Base-by-base conservation (phyloP, 1,140 invertebrate genomes). In the Hyles vespertilio region DNA sequence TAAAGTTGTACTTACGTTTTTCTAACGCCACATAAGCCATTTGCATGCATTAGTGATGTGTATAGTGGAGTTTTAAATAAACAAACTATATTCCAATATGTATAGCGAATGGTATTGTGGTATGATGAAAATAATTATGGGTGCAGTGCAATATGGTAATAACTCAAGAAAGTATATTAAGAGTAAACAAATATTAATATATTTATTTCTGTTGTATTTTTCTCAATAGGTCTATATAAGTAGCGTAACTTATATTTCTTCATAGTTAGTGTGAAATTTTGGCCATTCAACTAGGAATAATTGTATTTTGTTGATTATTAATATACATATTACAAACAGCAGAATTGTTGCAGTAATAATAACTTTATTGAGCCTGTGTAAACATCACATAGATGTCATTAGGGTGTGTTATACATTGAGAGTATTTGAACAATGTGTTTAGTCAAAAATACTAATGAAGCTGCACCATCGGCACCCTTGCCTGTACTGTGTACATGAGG, bases 91-190 rank as follows among this genome's bases (percentile, higher is more conserved):
- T 56, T 55, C 51, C 55, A 59, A 63, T 56, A 51, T 70, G 59
- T 74, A 59, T 56, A 70, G 59, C 51, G 63, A 67, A 74, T 72
- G 68, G 63, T 81, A 68, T 68, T 62, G 58, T 71, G 63, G 67
- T 54, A 8, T 40, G 2, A 40, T 40, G 49, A 65, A 51, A 49
- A 52, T 59, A 69, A 65, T 53, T 74, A 74, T 77, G 75, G 78
- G 81, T 83, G 77, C 77, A 74, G 77, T 84, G 80, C 79, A 80
- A 83, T 74, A 77, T 79, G 63, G 59, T 72, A 73, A 69, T 69
- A 67, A 64, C 32, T 51, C n/a, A 51, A 34, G 32, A 51, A 51
- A 51, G 10, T 51, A 51, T 51, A 34, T 51, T 51, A 9, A 51
- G 33, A 51, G 36, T 5, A 40, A 40, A 40, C 36, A 40, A 40